These are phyloP conservation scores for Toxotes jaculatrix DNA, from an alignment of 2,113 vertebrate species.

Conservation along the genomic window DNA sequence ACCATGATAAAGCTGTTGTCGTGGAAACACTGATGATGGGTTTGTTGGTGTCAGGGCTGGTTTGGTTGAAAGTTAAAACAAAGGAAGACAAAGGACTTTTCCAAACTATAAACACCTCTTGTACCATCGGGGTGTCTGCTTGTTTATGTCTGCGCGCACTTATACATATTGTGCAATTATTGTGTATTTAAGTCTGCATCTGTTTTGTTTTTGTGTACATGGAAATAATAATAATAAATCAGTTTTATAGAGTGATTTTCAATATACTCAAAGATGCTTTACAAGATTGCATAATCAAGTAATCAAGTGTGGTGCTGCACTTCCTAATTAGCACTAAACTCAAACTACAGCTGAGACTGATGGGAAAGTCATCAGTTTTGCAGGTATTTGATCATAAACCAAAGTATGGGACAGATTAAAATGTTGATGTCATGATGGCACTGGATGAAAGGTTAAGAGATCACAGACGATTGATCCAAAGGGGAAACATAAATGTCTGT, in stretches of 20 bases:
- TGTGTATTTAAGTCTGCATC: not conserved
- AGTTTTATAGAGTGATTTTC: too few relatives aligned
- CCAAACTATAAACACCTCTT: conserved; percentile 37
- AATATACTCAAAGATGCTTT: not conserved
- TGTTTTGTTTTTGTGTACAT: not conserved
- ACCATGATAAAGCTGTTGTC: conserved; percentile 68
- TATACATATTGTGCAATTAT: not conserved
- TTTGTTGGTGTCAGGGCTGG: conserved; percentile 77
- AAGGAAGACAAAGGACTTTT: conserved; percentile 62
- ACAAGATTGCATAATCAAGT: not conserved
- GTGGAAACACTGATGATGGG: conserved; percentile 77
- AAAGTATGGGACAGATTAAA: not conserved
- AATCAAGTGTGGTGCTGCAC: not conserved
- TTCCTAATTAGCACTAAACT: not conserved
- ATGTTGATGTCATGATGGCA: not conserved
- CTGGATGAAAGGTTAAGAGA: not conserved
- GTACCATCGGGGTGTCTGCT: conserved; percentile 1
- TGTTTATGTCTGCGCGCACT: conserved; percentile 18
- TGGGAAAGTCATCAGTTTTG: not conserved
- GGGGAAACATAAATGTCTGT: not conserved
- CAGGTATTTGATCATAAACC: not conserved
- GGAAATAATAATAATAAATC: not conserved
- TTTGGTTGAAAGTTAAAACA: conserved; percentile 67
- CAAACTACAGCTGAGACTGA: not conserved
- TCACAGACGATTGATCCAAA: not conserved